Percentiles rank a stretch among this genome's conserved stretches.
Conservation (phyloP, 2,113 vertebrate genomes). For the Cheilinus undulatus region DNA sequence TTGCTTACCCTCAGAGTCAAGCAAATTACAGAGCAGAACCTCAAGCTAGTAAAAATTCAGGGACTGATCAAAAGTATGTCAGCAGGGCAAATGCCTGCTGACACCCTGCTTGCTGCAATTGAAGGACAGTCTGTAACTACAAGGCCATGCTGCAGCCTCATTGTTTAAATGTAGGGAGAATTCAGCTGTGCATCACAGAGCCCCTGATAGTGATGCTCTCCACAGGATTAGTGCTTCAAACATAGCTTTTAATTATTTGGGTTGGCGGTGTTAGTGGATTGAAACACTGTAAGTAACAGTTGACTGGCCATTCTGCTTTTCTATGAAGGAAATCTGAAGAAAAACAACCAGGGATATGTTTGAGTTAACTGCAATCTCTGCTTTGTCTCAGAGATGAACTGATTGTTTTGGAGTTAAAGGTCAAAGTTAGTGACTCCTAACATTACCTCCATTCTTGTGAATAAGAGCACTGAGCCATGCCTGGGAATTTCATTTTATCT, state of each 20-base stretch:
- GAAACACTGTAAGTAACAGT: background rate
- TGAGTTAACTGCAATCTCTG: background rate
- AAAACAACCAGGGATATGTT: background rate
- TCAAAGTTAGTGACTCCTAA: no score
- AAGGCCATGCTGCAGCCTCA: constrained; percentile 5
- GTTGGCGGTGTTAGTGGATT: background rate
- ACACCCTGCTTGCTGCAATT: constrained; percentile 27
- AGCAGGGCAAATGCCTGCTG: constrained; percentile 34
- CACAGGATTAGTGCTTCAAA: background rate
- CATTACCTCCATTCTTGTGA: no score
- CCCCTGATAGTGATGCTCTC: constrained; percentile 5
- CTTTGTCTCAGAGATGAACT: background rate
- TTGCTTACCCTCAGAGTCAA: constrained; percentile 12
- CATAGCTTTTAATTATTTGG: background rate
- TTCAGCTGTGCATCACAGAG: background rate
- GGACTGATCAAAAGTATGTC: constrained; percentile 42
- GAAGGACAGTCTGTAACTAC: constrained; percentile 32
- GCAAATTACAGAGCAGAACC: constrained; percentile 14
- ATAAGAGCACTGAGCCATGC: no score
- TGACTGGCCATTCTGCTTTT: background rate
- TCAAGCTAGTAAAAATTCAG: constrained; percentile 7
- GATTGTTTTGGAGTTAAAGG: no score
- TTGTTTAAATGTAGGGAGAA: background rate
- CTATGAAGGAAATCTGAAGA: background rate
- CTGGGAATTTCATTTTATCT: no score